A percentile compares a stretch with the other conserved stretches of the same genome.
Conservation (phyloP, 2,888 invertebrate species). For the Vannuccia rotundouncinata region DNA sequence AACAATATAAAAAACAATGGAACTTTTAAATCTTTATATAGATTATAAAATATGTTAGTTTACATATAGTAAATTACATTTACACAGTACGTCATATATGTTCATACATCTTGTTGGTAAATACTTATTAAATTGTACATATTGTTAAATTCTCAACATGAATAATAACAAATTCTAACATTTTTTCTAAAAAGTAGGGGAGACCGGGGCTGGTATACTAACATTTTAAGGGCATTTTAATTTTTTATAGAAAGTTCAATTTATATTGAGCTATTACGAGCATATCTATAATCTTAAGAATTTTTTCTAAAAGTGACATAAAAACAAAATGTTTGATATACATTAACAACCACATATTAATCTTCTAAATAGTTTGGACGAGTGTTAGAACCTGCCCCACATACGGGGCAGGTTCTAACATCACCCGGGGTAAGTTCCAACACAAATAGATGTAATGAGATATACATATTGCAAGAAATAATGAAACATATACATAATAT, state of each 20-base stretch:
- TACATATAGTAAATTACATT: too few relatives aligned
- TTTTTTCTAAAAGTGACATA: slow-evolving; percentile 23
- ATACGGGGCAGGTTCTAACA: background rate
- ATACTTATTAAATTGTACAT: background rate
- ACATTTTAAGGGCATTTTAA: slow-evolving; percentile 24
- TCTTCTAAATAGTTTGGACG: background rate
- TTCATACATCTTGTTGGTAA: too few relatives aligned
- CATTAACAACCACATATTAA: slow-evolving; percentile 9
- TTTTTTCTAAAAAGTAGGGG: background rate
- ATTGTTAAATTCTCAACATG: background rate
- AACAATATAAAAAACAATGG: too few relatives aligned
- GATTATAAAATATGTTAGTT: too few relatives aligned
- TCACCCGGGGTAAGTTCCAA: background rate
- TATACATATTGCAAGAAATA: background rate
- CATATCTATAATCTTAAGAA: slow-evolving; percentile 26
- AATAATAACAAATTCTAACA: background rate
- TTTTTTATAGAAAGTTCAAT: slow-evolving; percentile 26
- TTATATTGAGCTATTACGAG: slow-evolving; percentile 26
- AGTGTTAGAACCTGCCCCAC: background rate
- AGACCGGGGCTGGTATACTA: background rate
- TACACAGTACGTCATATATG: too few relatives aligned
- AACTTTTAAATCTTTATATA: too few relatives aligned
- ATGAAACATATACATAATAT: background rate
- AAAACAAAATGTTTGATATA: slow-evolving; percentile 26
- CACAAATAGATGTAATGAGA: background rate